Evolutionary conservation across 2,888 invertebrate genomes (phyloP), one percentile per base, ranked within the genome.

Genomic region (Belgica antarctica): DNA sequence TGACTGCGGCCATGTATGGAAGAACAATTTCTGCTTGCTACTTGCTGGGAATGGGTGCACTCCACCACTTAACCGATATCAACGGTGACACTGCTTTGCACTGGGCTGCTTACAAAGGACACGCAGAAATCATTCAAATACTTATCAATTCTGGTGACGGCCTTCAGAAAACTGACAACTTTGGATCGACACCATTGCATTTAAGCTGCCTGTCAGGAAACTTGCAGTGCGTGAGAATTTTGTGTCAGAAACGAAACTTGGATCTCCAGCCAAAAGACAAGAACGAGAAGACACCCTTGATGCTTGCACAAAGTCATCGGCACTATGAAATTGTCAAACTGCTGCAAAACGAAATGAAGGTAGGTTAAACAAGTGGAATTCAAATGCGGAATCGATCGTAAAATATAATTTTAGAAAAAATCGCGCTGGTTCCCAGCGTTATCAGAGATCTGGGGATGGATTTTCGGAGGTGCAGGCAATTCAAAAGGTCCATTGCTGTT

Each of bases 41-140:
- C 78, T 82, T 96, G 0, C 83, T 96, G 65, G 94, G 94, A 27
- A 93, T 91, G 87, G 94, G 93, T 1, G 94, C 94, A 0, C 84
- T 90, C 1, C 89, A 92, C 73, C 89, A 92, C 75, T 82, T 93
- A 61, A 89, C 91, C 1, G 95, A 96, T 75, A 92, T 92, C 74
- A 95, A 96, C 76, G 95, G 95, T 0, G 95, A 96, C 76, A 93
- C 92, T 0, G 94, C 95, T 0, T 81, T 95, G 28, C 95, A 96
- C 76, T 96, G 95, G 95, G 94, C 94, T 0, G 92, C 94, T 0
- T 95, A 95, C 78, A 95, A 95, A 79, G 95, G 92, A 0, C 92
- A 94, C 75, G 89, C 91, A 0, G 95, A 95, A 76, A 80, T 95
- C 71, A 94, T 95, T 77, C 85, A 91, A 61, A 81, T 95, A 68